A percentile compares a stretch with the other conserved stretches of the same genome.
Conservation (phyloP, 2,797 vertebrate species). For the Danio aesculapii region DNA sequence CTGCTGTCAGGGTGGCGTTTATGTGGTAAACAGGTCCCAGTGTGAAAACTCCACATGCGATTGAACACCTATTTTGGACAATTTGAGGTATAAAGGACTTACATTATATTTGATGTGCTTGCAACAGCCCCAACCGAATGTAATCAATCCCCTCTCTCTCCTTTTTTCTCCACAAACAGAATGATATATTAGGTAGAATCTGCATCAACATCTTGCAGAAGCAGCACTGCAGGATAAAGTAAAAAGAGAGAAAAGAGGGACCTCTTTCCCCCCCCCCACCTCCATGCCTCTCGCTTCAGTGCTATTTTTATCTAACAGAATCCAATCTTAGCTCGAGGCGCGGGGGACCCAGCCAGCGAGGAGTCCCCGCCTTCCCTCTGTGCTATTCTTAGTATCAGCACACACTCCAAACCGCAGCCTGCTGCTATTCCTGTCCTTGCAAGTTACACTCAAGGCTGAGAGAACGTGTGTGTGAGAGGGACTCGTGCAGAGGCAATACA, state of each 20-base stretch:
- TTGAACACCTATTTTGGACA: background rate
- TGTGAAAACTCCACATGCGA: background rate
- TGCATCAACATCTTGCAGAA: conserved; percentile 49
- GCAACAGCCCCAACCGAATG: background rate
- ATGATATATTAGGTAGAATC: conserved; percentile 19
- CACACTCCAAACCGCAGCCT: conserved; percentile 71
- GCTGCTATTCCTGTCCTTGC: conserved; percentile 73
- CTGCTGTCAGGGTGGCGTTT: background rate
- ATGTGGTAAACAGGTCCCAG: background rate
- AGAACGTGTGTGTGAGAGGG: conserved; percentile 26
- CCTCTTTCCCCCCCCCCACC: conserved; percentile 43
- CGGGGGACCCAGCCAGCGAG: conserved; percentile 71
- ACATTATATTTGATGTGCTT: background rate
- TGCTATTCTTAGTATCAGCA: conserved; percentile 78
- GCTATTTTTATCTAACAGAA: conserved; percentile 79
- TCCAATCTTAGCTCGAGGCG: conserved; percentile 80
- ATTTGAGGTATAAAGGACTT: background rate
- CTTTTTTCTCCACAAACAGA: conserved; percentile 6
- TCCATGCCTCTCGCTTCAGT: conserved; percentile 52
- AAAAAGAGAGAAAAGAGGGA: conserved; percentile 39
- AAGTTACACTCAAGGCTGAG: conserved; percentile 54
- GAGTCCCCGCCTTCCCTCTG: conserved; percentile 71
- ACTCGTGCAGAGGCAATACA: conserved; percentile 41
- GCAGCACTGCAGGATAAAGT: conserved; percentile 65
- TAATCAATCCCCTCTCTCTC: conserved; percentile 3